Evolutionary conservation across 2,888 invertebrate species (phyloP), one percentile per base, ranked within the genome.

Genomic region (Julus scanicus): DNA sequence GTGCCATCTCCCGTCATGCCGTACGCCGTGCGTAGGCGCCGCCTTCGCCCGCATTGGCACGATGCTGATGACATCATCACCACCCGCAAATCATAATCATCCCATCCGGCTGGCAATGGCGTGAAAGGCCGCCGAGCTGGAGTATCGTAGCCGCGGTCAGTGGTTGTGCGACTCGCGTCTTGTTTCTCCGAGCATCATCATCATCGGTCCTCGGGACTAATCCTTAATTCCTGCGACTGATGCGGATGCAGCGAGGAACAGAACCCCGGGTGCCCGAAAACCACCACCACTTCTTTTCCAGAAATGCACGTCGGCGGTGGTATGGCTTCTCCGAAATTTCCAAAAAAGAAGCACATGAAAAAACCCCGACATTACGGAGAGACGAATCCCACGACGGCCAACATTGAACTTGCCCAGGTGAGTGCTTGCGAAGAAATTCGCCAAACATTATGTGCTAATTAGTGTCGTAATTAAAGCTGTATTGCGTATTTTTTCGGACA

Each of bases 251-350:
- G n/a, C n/a, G n/a, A 2, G 63, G 63, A 63, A n/a, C 8, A 1
- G 20, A 3, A n/a, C 2, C n/a, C n/a, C 20, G 63, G 63, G 20
- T n/a, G 17, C n/a, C 2, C 20, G n/a, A 48, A 48, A 48, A 48
- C 9, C 48, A 4, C 2, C 63, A 20, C 2, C 8, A 15, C 53
- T 15, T 13, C 20, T n/a, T n/a, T 17, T 37, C 84, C 80, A 80
- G 89, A 57, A 20, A 89, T 89, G 89, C 89, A 87, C 48, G 84
- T 88, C 40, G 89, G 88, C 40, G 86, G 86, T 17, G 88, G 88
- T 15, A 89, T 89, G 89, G 88, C 89, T 80, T 89, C 89, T 17
- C 89, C 89, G 71, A 89, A 89, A 88, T 88, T 89, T 44, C 37
- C 71, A 11, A 89, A 89, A 86, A 89, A 88, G 63, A 89, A 89